A percentile compares a stretch with the other conserved stretches of the same genome.
These are phyloP conservation scores for Cygnus olor DNA, from an alignment of 2,797 vertebrate genomes.

Conservation along the genomic window DNA sequence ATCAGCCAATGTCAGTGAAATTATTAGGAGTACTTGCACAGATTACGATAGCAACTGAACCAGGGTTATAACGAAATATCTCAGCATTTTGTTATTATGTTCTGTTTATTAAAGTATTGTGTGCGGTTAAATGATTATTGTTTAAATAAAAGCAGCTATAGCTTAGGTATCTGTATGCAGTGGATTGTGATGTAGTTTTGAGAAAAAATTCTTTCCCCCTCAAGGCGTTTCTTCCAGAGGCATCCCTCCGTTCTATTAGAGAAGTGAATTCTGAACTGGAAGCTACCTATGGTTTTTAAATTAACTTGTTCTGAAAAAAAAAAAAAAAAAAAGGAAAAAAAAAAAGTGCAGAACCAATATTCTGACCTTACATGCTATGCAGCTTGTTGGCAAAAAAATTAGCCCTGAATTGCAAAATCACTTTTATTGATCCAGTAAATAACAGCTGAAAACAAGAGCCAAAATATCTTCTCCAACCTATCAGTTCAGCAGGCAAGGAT, in stretches of 20 bases:
- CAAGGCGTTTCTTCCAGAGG: not conserved
- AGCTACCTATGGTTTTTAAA: conserved; percentile 42
- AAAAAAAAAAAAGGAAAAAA: no score
- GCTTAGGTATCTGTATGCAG: not conserved
- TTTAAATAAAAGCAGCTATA: not conserved
- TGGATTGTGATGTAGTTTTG: not conserved
- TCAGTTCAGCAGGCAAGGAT: conserved; percentile 19
- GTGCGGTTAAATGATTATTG: not conserved
- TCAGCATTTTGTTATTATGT: not conserved
- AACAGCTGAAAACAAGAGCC: conserved; percentile 49
- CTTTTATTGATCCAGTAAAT: conserved; percentile 68
- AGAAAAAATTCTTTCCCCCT: not conserved
- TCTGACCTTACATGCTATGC: not conserved
- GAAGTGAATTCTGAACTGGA: conserved; percentile 19
- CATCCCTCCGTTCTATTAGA: not conserved
- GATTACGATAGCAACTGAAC: not conserved
- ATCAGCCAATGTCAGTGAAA: not conserved
- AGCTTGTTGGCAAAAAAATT: conserved; percentile 48
- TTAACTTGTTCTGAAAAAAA: conserved; percentile 38
- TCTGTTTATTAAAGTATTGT: not conserved
- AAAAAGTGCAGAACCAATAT: conserved; percentile 2
- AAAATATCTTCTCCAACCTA: not conserved
- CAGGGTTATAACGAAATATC: not conserved
- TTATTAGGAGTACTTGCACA: not conserved
- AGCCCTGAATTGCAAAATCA: conserved; percentile 58